These are phyloP conservation scores for Oedothorax gibbosus DNA, from an alignment of 1,140 invertebrate genomes.

Conservation along the genomic window DNA sequence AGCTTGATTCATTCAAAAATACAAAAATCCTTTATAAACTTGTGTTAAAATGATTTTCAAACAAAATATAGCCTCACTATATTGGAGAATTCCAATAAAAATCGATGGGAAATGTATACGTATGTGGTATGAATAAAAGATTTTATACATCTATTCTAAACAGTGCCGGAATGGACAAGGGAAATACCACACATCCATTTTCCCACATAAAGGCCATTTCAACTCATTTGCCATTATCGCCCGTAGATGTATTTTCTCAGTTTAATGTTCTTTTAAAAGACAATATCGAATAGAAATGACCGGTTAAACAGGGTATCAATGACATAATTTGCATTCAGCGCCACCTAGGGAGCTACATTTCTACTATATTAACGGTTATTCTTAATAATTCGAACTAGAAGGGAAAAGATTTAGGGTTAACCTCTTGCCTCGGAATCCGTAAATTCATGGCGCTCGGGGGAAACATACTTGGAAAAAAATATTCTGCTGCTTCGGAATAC, in stretches of 20 bases:
- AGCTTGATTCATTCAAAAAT: too few relatives aligned
- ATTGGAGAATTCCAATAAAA: too few relatives aligned
- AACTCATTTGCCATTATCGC: constrained; percentile 12
- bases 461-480: not conserved
- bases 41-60: too few relatives aligned
- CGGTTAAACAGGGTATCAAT: constrained; percentile 32
- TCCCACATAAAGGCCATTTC: not conserved
- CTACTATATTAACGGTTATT: constrained; percentile 5
- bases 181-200: too few relatives aligned
- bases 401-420: constrained; percentile 11
- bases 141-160: too few relatives aligned
- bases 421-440: not conserved
- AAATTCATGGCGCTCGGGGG: constrained; percentile 28
- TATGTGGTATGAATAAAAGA: too few relatives aligned
- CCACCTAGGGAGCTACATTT: constrained; percentile 17
- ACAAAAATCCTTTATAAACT: too few relatives aligned
- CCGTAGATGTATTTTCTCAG: not conserved
- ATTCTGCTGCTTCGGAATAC: not conserved
- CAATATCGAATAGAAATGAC: constrained; percentile 45
- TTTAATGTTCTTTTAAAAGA: constrained; percentile 35
- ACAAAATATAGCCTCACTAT: too few relatives aligned
- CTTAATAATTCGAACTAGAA: constrained; percentile 25
- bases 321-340: constrained; percentile 25
- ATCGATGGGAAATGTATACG: too few relatives aligned
- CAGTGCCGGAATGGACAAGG: too few relatives aligned